Conservation (phyloP, 2,888 invertebrate species). For the Diploptera punctata region DNA sequence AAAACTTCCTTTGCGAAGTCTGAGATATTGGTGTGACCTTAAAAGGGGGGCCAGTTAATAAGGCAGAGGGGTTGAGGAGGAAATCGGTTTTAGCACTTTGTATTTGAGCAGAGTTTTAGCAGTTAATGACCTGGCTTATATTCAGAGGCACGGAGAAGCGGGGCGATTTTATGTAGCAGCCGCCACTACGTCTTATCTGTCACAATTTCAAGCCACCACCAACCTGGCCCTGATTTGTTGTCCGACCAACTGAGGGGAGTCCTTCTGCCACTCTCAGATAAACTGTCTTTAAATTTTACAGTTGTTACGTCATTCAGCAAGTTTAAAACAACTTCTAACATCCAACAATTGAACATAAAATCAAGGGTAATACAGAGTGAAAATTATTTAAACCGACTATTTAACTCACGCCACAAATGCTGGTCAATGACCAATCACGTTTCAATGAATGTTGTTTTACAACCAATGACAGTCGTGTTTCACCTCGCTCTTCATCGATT, state of each 20-base stretch:
- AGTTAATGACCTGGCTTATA: conserved; percentile 28
- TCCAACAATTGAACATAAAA: no score
- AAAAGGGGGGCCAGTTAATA: conserved; percentile 14
- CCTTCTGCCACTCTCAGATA: neutral
- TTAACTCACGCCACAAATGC: no score
- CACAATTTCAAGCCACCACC: conserved; percentile 30
- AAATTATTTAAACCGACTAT: no score
- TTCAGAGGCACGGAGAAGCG: conserved; percentile 31
- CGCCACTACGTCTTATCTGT: conserved; percentile 29
- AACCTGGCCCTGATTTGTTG: neutral
- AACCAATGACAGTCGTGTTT: no score
- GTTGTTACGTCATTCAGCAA: no score
- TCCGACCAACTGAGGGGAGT: neutral
- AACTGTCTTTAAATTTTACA: neutral
- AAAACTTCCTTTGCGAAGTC: no score
- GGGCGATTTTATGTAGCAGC: conserved; percentile 17
- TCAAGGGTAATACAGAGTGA: no score
- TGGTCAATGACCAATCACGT: no score
- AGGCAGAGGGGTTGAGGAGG: neutral
- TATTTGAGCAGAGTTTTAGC: conserved; percentile 29
- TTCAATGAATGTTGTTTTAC: no score
- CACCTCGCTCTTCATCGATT: no score
- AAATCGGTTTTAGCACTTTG: conserved; percentile 17
- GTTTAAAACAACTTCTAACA: no score
- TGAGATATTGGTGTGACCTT: no score